Evolutionary conservation across 2,797 vertebrate species (phyloP).

Genomic region (Spinus olivaceus): DNA sequence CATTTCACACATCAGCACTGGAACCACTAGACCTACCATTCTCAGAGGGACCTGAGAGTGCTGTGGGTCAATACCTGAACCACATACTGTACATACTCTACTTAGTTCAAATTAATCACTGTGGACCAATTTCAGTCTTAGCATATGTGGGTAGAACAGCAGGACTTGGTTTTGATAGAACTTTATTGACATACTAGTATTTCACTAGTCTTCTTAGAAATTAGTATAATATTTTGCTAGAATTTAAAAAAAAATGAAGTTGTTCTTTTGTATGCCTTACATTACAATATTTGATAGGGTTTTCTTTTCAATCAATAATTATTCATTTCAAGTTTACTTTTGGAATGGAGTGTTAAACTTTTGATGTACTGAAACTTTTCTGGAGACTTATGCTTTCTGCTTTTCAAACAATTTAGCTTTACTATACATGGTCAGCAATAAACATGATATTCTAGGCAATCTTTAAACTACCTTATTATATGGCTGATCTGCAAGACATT

Average conservation of each 20-base stretch:
- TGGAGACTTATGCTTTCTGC: not conserved
- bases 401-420: not conserved
- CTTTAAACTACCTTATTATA: not conserved
- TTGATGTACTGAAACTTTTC: not conserved
- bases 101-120: slow-evolving; percentile 41
- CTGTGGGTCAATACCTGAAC: slow-evolving; percentile 32
- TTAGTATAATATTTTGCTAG: not conserved
- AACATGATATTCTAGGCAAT: not conserved
- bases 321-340: not conserved
- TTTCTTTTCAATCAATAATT: not conserved
- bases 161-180: not conserved
- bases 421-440: not conserved
- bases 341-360: not conserved
- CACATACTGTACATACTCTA: not conserved
- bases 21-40: not conserved
- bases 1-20: slow-evolving; percentile 30
- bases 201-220: not conserved
- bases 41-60: slow-evolving; percentile 28
- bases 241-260: not conserved
- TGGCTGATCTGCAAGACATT: not conserved
- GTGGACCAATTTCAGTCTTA: not conserved
- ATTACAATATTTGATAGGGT: not conserved
- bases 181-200: not conserved
- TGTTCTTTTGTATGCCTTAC: not conserved
- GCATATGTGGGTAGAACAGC: not conserved